These are phyloP conservation scores for Parnassius mnemosyne DNA, from an alignment of 2,888 invertebrate species.

Conservation along the genomic window DNA sequence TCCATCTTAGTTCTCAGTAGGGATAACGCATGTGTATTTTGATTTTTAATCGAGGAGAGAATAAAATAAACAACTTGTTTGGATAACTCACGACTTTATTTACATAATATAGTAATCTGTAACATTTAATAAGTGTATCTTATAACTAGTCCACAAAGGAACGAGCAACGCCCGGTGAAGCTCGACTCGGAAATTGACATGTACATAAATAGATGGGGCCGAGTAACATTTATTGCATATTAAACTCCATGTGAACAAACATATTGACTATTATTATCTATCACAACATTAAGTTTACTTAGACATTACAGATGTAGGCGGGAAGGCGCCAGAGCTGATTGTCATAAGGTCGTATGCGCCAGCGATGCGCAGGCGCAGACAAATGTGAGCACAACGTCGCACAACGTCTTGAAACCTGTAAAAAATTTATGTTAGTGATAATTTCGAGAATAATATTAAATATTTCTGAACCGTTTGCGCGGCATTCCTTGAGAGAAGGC, in stretches of 20 bases:
- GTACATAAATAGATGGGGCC: conserved; percentile 10
- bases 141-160: conserved; percentile 35
- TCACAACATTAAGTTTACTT: conserved; percentile 77
- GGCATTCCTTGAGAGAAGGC: too few relatives aligned
- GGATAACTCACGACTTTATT: conserved; percentile 76
- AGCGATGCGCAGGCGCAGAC: conserved; percentile 38
- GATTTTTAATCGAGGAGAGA: neutral
- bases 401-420: conserved; percentile 30
- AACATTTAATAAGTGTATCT: conserved; percentile 66
- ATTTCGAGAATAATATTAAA: too few relatives aligned
- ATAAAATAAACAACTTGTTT: conserved; percentile 38
- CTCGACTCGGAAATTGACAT: conserved; percentile 13
- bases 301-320: conserved; percentile 25
- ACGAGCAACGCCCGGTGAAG: neutral
- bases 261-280: conserved; percentile 44
- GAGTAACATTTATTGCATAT: conserved; percentile 33
- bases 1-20: too few relatives aligned
- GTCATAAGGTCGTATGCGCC: conserved; percentile 36
- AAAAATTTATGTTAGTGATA: neutral
- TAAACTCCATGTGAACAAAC: conserved; percentile 19
- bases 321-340: conserved; percentile 15
- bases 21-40: too few relatives aligned
- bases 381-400: conserved; percentile 32
- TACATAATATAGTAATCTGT: conserved; percentile 73
- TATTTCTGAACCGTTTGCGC: too few relatives aligned